phyloP scores from a whole-genome alignment of 2,888 invertebrate genomes.

The Andricus quercusramuli region DNA sequence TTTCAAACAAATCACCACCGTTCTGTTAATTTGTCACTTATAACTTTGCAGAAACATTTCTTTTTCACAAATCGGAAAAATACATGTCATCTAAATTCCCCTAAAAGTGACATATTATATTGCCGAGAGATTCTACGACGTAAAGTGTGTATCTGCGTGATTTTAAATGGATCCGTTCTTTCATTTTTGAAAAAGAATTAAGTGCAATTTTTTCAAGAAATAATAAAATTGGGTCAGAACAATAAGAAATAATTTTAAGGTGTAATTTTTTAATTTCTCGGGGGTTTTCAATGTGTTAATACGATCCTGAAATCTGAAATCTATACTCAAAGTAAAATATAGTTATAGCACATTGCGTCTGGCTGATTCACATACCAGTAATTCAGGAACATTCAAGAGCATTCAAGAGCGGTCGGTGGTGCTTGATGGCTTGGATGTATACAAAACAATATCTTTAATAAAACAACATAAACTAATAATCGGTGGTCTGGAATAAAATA shows the following conservation, averaged over 20 bases:
- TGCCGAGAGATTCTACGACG: too few species aligned
- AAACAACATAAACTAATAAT: constrained; percentile 1
- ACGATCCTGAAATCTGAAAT: neutral
- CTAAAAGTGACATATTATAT: too few species aligned
- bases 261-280: neutral
- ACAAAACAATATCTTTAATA: neutral
- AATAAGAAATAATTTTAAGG: neutral
- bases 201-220: too few species aligned
- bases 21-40: too few species aligned
- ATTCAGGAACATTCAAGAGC: neutral
- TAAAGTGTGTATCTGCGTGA: too few species aligned
- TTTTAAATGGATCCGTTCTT: too few species aligned
- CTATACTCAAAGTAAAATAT: neutral
- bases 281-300: neutral
- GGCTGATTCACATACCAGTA: neutral
- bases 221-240: too few species aligned
- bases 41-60: too few species aligned
- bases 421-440: neutral
- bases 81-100: too few species aligned
- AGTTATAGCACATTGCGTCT: neutral
- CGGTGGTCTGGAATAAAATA: neutral
- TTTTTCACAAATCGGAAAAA: too few species aligned
- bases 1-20: too few species aligned
- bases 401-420: neutral
- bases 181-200: too few species aligned